These are phyloP conservation scores for Tautogolabrus adspersus DNA, from an alignment of 2,113 vertebrate species.

Conservation along the genomic window DNA sequence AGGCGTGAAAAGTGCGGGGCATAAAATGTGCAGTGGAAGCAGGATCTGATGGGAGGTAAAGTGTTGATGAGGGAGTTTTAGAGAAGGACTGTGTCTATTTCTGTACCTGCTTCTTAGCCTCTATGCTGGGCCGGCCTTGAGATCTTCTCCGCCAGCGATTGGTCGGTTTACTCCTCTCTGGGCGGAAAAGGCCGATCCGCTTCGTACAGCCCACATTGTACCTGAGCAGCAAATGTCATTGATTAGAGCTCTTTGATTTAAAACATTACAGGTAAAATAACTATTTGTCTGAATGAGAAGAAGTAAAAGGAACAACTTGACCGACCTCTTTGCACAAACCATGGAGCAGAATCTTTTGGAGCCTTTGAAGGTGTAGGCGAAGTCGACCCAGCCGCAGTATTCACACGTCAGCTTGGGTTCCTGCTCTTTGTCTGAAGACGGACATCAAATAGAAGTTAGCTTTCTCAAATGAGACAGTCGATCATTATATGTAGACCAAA, in stretches of 20 bases:
- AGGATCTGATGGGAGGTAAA: conserved; percentile 17
- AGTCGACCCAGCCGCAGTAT: conserved; percentile 95
- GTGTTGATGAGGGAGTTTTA: conserved; percentile 14
- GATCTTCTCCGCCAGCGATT: conserved; percentile 86
- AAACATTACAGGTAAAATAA: not conserved
- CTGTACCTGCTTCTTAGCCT: conserved; percentile 91
- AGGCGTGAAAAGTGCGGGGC: conserved; percentile 35
- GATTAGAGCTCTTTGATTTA: not conserved
- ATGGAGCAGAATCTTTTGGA: conserved; percentile 97
- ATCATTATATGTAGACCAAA: not conserved
- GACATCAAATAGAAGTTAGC: not conserved
- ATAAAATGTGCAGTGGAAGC: conserved; percentile 47
- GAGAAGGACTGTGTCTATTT: not conserved
- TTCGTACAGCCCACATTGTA: conserved; percentile 98
- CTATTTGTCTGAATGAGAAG: not conserved
- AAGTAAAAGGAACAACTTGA: not conserved
- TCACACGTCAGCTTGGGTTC: conserved; percentile 96
- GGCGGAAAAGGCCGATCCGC: conserved; percentile 92
- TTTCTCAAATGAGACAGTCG: not conserved
- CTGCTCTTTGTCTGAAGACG: conserved; percentile 75
- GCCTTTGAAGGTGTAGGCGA: conserved; percentile 96
- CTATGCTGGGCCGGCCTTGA: conserved; percentile 84
- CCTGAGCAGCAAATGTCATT: conserved; percentile 73
- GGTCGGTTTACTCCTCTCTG: conserved; percentile 88
- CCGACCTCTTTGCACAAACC: conserved; percentile 95